These are phyloP conservation scores for Nibea albiflora DNA, from an alignment of 2,113 vertebrate species.

Conservation along the genomic window DNA sequence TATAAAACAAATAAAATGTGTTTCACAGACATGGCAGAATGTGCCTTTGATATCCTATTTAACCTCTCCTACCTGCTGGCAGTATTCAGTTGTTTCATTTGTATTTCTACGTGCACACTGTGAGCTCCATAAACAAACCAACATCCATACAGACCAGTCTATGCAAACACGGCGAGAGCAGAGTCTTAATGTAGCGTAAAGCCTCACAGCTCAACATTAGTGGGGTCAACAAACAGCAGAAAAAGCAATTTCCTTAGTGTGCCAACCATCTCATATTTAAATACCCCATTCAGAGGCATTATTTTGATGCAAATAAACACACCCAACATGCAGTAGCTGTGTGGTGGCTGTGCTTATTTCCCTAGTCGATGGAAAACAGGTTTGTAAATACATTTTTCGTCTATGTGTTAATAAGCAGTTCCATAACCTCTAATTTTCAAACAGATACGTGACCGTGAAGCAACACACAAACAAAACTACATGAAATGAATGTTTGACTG, in stretches of 20 bases:
- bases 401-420: neutral
- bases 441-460: no score
- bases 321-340: neutral
- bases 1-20: neutral
- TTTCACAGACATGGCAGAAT: neutral
- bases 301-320: constrained; percentile 19
- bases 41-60: neutral
- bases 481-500: no score
- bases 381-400: neutral
- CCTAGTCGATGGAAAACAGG: neutral
- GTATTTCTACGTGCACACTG: neutral
- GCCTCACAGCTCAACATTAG: neutral
- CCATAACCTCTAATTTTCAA: no score
- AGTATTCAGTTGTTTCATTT: neutral
- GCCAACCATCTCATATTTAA: neutral
- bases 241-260: neutral
- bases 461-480: no score
- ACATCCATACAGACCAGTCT: neutral
- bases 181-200: constrained; percentile 33
- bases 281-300: neutral
- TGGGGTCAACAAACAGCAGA: constrained; percentile 12
- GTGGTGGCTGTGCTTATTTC: neutral
- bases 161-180: constrained; percentile 27
- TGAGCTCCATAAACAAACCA: constrained; percentile 17
- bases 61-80: neutral